These are phyloP conservation scores for Cyrtodaria siliqua DNA, from an alignment of 2,888 invertebrate genomes.

Conservation along the genomic window DNA sequence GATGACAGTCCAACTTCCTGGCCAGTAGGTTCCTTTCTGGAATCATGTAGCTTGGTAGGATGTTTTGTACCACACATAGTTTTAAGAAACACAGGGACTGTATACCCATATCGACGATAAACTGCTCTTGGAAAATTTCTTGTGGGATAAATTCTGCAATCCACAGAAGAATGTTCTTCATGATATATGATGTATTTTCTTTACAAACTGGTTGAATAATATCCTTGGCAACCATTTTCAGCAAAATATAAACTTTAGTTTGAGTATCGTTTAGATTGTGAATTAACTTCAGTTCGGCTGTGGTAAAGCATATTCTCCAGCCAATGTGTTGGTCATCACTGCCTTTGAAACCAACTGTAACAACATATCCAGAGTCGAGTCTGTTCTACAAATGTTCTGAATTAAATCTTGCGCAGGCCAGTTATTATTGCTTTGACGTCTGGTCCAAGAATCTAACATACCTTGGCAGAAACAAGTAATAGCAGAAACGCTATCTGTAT, in stretches of 20 bases:
- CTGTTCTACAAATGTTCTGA: too few species aligned
- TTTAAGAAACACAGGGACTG: not conserved
- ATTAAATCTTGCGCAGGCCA: too few species aligned
- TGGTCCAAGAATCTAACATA: too few species aligned
- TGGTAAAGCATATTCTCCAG: slow-evolving; percentile 12
- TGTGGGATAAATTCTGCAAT: slow-evolving; percentile 5
- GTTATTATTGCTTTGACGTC: too few species aligned
- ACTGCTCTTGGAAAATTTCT: not conserved
- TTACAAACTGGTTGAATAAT: slow-evolving; percentile 1
- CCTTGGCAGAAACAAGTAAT: too few species aligned
- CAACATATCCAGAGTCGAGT: not conserved
- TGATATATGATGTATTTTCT: slow-evolving; percentile 13
- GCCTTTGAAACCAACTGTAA: slow-evolving; percentile 21
- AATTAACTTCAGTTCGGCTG: slow-evolving; percentile 1
- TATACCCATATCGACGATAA: too few species aligned
- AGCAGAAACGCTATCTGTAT: too few species aligned
- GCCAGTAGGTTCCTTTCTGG: slow-evolving; percentile 9
- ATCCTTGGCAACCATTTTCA: slow-evolving; percentile 10
- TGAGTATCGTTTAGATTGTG: too few species aligned
- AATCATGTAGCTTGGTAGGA: slow-evolving; percentile 18
- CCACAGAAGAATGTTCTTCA: slow-evolving; percentile 9
- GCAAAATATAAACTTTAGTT: not conserved
- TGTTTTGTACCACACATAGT: not conserved
- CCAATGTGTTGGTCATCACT: slow-evolving; percentile 1
- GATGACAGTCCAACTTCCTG: not conserved